Base-by-base conservation (phyloP, 30 jellyfish, hydroid and myxozoan species). In the Hydractinia echinata region DNA sequence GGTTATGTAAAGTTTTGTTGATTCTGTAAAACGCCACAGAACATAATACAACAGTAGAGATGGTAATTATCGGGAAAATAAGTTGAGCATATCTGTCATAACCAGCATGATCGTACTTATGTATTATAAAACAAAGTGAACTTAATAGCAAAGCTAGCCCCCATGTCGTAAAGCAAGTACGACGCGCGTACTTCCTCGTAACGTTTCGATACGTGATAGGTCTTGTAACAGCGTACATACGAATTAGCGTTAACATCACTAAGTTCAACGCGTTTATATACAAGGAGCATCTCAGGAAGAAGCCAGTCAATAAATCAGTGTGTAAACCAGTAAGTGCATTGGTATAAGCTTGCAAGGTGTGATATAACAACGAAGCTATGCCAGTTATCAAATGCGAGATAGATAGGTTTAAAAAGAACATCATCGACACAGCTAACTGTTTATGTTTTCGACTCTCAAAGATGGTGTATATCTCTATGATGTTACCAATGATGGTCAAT, bases 361-460 rank as follows among this genome's bases (percentile, higher is more conserved):
- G 74, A n/a, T 51, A n/a, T 1, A 64, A 13, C 7, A 51, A n/a
- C 74, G 74, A 7, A 7, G 39, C 9, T n/a, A 64, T 8, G 7
- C 74, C 74, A 13, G 39, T 64, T 7, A 64, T n/a, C 18, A 64
- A 13, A 64, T 64, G 74, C 39, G 74, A n/a, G 9, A 64, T 7
- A 51, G 74, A 64, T 13, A 64, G 18, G 39, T 13, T 64, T 64
- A 64, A 64, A 6, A 64, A 64, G 18, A 64, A 64, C 74, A 64
- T 64, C 74, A 64, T 64, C 6, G 74, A 64, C 51, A 64, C 74
- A 1, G 74, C 74, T 64, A 64, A 51, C 9, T 64, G 74, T 13
- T 64, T 64, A 51, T 64, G 19, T 7, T 9, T 13, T 6, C 74
- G 74, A 13, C 74, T 64, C 39, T 64, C 74, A 13, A 64, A 64